Conservation (phyloP, 2,797 vertebrate genomes). For the Peromyscus aztecus region DNA sequence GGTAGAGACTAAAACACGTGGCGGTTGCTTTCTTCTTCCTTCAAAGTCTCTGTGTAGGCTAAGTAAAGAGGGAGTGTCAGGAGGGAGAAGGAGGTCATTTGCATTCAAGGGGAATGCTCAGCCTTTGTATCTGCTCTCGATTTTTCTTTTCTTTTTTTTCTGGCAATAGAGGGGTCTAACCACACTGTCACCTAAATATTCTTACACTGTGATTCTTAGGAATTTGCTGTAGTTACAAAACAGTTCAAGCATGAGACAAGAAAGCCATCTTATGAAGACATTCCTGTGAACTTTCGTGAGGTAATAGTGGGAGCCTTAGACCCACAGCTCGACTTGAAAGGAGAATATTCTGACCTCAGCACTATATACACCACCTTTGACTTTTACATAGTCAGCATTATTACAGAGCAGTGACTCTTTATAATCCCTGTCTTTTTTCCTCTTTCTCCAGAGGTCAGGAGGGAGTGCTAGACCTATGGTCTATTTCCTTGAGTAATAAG, state of each 20-base stretch:
- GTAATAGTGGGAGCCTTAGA: neutral
- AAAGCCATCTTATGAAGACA: neutral
- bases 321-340: neutral
- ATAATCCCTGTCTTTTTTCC: neutral
- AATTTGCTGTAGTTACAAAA: neutral
- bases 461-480: neutral
- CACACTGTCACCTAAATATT: neutral
- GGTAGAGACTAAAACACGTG: neutral
- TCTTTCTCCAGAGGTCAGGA: neutral
- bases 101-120: neutral
- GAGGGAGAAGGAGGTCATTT: too few relatives aligned
- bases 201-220: neutral
- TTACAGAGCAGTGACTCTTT: neutral
- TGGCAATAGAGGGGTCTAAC: neutral
- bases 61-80: neutral
- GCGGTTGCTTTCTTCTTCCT: neutral
- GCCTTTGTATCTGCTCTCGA: neutral
- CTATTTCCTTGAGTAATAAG: neutral
- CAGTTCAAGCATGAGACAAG: neutral
- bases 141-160: too few relatives aligned
- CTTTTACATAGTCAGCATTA: neutral
- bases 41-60: neutral
- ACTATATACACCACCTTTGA: neutral
- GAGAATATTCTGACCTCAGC: neutral
- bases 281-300: neutral